Percentiles rank a stretch among this genome's conserved stretches.
phyloP scores from a whole-genome alignment of 2,888 invertebrate genomes.

The Anticlea derivata region DNA sequence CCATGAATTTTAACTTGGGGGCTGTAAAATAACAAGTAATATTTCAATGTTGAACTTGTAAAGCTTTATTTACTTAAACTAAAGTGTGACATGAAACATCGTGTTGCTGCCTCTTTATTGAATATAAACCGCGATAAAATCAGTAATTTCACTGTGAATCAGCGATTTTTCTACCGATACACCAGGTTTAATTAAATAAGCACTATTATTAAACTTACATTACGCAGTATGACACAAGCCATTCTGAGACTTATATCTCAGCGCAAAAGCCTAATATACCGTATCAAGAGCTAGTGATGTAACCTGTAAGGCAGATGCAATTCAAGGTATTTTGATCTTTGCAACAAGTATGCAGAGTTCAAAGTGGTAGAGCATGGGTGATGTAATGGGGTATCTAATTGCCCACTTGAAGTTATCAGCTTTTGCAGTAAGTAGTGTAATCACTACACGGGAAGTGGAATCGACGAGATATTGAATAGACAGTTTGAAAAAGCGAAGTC shows the following conservation, averaged over 20 bases:
- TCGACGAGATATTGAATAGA: constrained; percentile 2
- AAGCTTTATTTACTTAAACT: constrained; percentile 20
- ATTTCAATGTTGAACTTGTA: background rate
- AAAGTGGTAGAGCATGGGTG: constrained; percentile 2
- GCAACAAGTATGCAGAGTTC: background rate
- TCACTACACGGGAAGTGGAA: constrained; percentile 10
- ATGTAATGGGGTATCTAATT: constrained; percentile 22
- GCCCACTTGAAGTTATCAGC: constrained; percentile 22
- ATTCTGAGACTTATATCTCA: constrained; percentile 7
- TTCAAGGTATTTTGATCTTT: constrained; percentile 14
- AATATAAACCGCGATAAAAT: constrained; percentile 35
- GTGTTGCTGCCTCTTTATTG: constrained; percentile 21
- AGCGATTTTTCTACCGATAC: constrained; percentile 36
- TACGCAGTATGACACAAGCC: constrained; percentile 7
- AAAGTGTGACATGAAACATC: constrained; percentile 19
- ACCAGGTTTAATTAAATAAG: constrained; percentile 36
- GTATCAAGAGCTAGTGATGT: background rate
- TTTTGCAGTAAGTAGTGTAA: constrained; percentile 15
- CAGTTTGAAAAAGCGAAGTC: background rate
- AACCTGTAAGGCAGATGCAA: background rate
- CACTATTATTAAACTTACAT: constrained; percentile 34
- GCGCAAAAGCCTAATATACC: background rate
- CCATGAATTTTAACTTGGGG: no score
- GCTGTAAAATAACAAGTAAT: no score
- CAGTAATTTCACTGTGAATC: constrained; percentile 39